Conservation (phyloP, 2,113 vertebrate genomes). For the Shinisaurus crocodilurus region DNA sequence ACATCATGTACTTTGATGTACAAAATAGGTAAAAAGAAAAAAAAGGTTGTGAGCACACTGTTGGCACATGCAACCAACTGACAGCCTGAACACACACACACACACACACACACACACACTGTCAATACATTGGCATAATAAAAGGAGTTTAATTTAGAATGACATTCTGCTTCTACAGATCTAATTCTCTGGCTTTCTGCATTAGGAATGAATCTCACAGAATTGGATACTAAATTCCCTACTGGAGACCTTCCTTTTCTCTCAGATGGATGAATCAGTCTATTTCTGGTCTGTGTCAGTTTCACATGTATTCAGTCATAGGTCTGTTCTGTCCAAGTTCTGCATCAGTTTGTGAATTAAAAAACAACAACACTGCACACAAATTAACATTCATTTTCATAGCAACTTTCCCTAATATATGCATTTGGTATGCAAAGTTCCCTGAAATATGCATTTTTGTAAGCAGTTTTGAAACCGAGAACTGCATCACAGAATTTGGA, state of each 20-base stretch:
- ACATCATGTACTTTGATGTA: background rate
- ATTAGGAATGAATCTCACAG: background rate
- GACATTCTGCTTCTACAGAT: background rate
- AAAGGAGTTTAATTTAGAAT: constrained; percentile 1
- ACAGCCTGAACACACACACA: background rate
- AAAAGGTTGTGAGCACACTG: background rate
- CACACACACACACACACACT: background rate
- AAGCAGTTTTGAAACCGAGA: no score
- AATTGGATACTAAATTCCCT: no score
- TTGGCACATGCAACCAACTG: background rate
- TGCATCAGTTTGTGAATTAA: background rate
- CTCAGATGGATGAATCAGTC: background rate
- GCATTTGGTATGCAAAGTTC: background rate
- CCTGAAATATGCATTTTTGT: background rate
- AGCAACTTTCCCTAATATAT: background rate
- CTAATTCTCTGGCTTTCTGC: background rate
- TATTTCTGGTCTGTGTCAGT: background rate
- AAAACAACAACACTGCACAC: background rate
- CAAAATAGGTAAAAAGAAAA: background rate
- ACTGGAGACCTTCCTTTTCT: no score
- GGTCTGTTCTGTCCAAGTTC: background rate
- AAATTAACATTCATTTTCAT: background rate
- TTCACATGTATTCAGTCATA: background rate
- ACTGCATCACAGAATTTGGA: background rate
- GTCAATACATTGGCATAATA: background rate